Evolutionary conservation across 2,113 vertebrate genomes (phyloP), one percentile per base, ranked within the genome.

Genomic region (Cyanistes caeruleus): DNA sequence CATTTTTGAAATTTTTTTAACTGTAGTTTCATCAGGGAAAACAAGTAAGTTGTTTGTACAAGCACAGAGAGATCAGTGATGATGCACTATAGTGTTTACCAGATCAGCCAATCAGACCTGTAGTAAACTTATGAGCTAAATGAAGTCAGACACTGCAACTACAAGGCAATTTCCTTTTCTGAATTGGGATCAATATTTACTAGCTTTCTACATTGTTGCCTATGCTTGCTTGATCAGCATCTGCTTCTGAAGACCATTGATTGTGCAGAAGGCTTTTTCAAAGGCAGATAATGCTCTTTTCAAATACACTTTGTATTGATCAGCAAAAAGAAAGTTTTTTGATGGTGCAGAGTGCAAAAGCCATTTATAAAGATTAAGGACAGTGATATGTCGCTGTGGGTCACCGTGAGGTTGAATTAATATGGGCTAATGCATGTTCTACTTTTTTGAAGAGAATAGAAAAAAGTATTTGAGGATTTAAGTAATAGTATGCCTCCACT

Each of bases 291-390:
- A 98, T 98, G 95, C 93, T 98, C 92, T 97, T 98, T 98, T 97
- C 96, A 98, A 99, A 98, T 85, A 73, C 62, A 88, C 69, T 99
- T 98, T 98, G 97, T 98, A 98, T 98, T 98, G 98, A 99, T 98
- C 97, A 92, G 96, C 85, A 89, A 96, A 96, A 97, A 90, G 78
- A 81, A 97, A 93, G 89, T 95, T 97, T 90, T 95, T 98, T 95
- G 87, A 97, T 95, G 97, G 97, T 94, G 78, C 94, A 95, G 96
- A 60, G 65, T 94, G 95, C 73, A 97, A 93, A 97, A 92, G 73
- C 84, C 93, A 97, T 89, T 93, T 96, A 95, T 92, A 97, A 95
- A 95, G 96, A 97, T 91, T 96, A 81, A 93, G 93, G 76, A 90
- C 56, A 92, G 84, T 59, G 90, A 85, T 82, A 82, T 93, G 74